These are phyloP conservation scores for Drosophila lacteicornis DNA, from an alignment of 1,140 invertebrate species.

Conservation along the genomic window DNA sequence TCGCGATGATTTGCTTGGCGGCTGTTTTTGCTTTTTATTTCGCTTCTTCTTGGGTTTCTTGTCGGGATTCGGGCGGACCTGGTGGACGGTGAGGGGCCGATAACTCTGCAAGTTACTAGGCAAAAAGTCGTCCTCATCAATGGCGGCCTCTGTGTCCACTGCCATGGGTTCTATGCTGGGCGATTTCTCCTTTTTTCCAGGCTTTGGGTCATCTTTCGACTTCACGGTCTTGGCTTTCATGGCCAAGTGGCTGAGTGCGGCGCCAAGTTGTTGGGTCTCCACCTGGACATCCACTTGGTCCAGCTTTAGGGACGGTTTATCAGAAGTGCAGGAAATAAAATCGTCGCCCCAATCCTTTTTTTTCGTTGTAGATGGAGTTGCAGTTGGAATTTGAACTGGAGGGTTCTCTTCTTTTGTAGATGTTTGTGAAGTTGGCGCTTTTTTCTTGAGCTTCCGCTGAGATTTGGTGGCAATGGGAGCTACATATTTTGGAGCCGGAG, in stretches of 20 bases:
- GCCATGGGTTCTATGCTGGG: slow-evolving; percentile 34
- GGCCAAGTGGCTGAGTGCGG: slow-evolving; percentile 48
- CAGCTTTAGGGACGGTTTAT: slow-evolving; percentile 3
- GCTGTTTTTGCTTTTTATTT: slow-evolving; percentile 54
- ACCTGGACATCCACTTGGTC: slow-evolving; percentile 36
- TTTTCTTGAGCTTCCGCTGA: not conserved
- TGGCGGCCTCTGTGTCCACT: slow-evolving; percentile 1
- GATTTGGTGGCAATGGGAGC: not conserved
- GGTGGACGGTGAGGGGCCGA: slow-evolving; percentile 58
- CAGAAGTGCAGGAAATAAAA: slow-evolving; percentile 53
- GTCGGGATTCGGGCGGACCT: slow-evolving; percentile 62
- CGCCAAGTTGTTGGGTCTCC: slow-evolving; percentile 48
- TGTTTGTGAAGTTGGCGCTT: not conserved
- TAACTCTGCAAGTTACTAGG: slow-evolving; percentile 36
- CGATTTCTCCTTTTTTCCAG: not conserved
- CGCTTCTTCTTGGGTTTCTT: slow-evolving; percentile 73
- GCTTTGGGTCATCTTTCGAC: not conserved
- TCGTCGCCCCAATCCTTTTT: slow-evolving; percentile 48
- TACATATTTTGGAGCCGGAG: not conserved
- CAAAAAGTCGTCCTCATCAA: slow-evolving; percentile 62
- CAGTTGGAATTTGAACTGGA: no score
- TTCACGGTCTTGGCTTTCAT: slow-evolving; percentile 26
- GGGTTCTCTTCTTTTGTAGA: not conserved
- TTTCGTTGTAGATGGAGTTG: not conserved
- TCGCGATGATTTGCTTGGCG: slow-evolving; percentile 27